A percentile compares a stretch with the other conserved stretches of the same genome.
phyloP scores from a whole-genome alignment of 2,113 vertebrate species.

The Phodopus roborovskii region DNA sequence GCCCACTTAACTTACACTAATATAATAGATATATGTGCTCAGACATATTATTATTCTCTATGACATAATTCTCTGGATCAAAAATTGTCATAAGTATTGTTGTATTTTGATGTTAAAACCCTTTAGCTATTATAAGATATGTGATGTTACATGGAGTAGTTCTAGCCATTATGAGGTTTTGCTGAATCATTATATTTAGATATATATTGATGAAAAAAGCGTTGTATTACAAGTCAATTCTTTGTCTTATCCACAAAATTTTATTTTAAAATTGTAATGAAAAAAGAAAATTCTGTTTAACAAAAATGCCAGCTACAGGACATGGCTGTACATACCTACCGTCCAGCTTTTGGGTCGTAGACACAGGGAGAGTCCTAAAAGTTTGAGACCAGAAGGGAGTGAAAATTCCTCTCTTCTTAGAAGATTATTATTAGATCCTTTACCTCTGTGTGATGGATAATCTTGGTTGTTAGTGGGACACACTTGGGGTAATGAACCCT shows the following conservation, averaged over 20 bases:
- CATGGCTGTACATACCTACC: neutral
- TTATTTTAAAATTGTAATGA: constrained; percentile 34
- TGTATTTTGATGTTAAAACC: neutral
- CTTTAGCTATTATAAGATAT: neutral
- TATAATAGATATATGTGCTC: neutral
- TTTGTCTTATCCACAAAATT: constrained; percentile 14
- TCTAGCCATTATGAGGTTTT: neutral
- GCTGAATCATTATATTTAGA: constrained; percentile 28
- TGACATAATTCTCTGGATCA: neutral
- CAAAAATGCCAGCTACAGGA: neutral
- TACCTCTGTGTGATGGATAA: neutral
- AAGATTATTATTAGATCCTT: constrained; percentile 15
- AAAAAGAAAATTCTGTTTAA: neutral
- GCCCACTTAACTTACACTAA: neutral
- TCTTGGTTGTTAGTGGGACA: too few species aligned
- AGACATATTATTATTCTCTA: neutral
- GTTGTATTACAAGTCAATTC: constrained; percentile 24
- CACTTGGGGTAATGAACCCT: too few species aligned
- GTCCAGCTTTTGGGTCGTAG: neutral
- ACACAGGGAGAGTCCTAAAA: neutral
- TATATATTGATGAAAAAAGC: neutral
- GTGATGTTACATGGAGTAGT: neutral
- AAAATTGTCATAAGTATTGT: neutral
- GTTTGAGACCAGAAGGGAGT: neutral
- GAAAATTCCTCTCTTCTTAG: neutral